A percentile compares a stretch with the other conserved stretches of the same genome.
Evolutionary conservation across 2,797 vertebrate genomes (phyloP).

Genomic region (Hozukius guyotensis): DNA sequence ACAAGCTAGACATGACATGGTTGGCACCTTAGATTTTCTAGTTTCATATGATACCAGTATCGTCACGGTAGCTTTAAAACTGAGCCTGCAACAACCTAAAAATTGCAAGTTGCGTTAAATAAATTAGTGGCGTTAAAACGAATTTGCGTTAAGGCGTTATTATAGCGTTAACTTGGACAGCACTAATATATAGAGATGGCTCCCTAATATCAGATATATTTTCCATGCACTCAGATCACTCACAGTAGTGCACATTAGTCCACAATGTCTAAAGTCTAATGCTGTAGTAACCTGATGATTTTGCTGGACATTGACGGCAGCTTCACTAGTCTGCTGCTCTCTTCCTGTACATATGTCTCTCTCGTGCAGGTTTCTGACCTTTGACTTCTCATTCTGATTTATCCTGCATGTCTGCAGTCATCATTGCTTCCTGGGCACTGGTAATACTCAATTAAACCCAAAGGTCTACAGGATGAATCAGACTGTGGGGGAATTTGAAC

Average conservation of each 20-base stretch:
- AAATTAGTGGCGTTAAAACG: too few relatives aligned
- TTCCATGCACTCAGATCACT: slow-evolving; percentile 2
- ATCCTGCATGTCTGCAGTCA: slow-evolving; percentile 68
- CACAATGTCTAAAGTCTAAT: not conserved
- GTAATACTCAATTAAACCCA: slow-evolving; percentile 79
- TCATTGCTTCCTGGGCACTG: slow-evolving; percentile 62
- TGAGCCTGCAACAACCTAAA: too few relatives aligned
- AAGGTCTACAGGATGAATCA: slow-evolving; percentile 72
- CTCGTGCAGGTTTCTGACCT: slow-evolving; percentile 70
- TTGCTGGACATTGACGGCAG: slow-evolving; percentile 10
- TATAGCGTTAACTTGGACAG: too few relatives aligned
- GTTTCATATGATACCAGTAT: too few relatives aligned
- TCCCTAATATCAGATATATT: slow-evolving; percentile 9
- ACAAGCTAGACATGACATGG: too few relatives aligned
- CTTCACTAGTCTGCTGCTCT: slow-evolving; percentile 34
- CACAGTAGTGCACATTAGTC: not conserved
- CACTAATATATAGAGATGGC: not conserved
- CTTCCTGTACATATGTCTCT: slow-evolving; percentile 67
- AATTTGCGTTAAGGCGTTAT: too few relatives aligned
- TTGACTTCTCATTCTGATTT: slow-evolving; percentile 71
- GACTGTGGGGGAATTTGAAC: slow-evolving; percentile 52
- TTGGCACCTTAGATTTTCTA: too few relatives aligned
- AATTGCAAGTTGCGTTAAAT: too few relatives aligned
- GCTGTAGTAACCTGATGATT: slow-evolving; percentile 23
- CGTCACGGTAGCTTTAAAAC: too few relatives aligned